These are phyloP conservation scores for Baryphthengus martii DNA, from an alignment of 2,113 vertebrate species.

Conservation along the genomic window DNA sequence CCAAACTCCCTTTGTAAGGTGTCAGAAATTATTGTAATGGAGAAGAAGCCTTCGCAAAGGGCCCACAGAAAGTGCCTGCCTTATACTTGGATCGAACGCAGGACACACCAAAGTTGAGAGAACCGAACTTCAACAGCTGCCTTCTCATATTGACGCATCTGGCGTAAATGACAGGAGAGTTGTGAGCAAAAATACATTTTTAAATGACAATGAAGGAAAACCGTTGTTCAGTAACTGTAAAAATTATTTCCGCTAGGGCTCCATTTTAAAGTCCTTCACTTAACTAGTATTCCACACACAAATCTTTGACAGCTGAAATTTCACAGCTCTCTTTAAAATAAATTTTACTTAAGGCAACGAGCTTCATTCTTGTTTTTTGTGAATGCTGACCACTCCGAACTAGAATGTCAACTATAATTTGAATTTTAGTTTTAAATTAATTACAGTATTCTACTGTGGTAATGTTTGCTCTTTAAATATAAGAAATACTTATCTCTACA, in stretches of 20 bases:
- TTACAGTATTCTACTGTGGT: not conserved
- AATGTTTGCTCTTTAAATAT: not conserved
- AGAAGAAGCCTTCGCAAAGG: not conserved
- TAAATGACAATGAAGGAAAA: not conserved
- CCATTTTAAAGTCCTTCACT: not conserved
- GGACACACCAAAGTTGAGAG: not conserved
- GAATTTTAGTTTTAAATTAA: not conserved
- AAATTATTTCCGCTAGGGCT: not conserved
- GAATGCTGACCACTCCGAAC: not conserved
- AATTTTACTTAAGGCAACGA: not conserved
- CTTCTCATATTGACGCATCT: rapidly evolving
- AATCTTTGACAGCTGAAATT: not conserved
- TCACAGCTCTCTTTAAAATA: not conserved
- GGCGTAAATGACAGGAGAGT: not conserved
- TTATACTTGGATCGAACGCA: rapidly evolving
- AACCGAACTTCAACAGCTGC: not conserved
- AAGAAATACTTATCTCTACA: not conserved
- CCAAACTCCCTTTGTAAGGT: rapidly evolving
- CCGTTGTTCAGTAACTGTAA: not conserved
- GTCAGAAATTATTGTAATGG: not conserved
- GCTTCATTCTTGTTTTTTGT: not conserved
- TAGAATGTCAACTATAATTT: not conserved
- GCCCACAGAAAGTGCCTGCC: not conserved
- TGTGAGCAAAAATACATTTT: not conserved
- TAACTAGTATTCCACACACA: not conserved